Percentiles rank a stretch among this genome's conserved stretches.
Evolutionary conservation across 2,113 vertebrate genomes (phyloP).

Genomic region (Thunnus thynnus): DNA sequence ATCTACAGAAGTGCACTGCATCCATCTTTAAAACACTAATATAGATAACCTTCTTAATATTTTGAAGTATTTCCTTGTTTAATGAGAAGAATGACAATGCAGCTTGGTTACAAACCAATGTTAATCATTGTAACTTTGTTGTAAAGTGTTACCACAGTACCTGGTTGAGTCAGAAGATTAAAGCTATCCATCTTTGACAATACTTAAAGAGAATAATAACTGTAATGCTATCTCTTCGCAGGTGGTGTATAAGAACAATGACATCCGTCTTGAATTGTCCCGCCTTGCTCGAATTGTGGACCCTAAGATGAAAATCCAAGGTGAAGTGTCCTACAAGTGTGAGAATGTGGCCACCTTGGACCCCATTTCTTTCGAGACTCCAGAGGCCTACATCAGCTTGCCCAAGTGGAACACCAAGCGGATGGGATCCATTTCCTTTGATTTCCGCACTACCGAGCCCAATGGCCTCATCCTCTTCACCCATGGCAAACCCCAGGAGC

Average conservation of each 20-base stretch:
- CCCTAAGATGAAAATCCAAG: slow-evolving; percentile 99
- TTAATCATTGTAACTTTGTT: background rate
- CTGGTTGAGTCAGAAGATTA: background rate
- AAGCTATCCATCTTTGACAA: background rate
- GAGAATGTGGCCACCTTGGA: slow-evolving; percentile 98
- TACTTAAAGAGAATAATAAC: background rate
- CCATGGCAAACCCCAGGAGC: slow-evolving; percentile 96
- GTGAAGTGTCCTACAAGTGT: slow-evolving; percentile 95
- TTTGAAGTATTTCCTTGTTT: slow-evolving; percentile 9
- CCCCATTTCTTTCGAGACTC: slow-evolving; percentile 98
- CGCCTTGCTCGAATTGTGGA: slow-evolving; percentile 96
- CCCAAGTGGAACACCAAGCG: slow-evolving; percentile 99
- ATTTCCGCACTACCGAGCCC: slow-evolving; percentile 97
- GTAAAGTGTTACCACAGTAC: background rate
- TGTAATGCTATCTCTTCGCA: slow-evolving; percentile 66
- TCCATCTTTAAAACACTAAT: slow-evolving; percentile 1
- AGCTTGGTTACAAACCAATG: background rate
- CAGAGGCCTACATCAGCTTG: slow-evolving; percentile 97
- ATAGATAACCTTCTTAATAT: background rate
- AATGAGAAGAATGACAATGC: background rate
- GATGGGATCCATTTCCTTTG: slow-evolving; percentile 99
- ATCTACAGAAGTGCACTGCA: background rate
- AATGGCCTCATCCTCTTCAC: slow-evolving; percentile 98
- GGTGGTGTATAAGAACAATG: slow-evolving; percentile 99
- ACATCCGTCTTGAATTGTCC: slow-evolving; percentile 97